Evolutionary conservation across 2,888 invertebrate species (phyloP).

Genomic region (Epirrhoe alternata): DNA sequence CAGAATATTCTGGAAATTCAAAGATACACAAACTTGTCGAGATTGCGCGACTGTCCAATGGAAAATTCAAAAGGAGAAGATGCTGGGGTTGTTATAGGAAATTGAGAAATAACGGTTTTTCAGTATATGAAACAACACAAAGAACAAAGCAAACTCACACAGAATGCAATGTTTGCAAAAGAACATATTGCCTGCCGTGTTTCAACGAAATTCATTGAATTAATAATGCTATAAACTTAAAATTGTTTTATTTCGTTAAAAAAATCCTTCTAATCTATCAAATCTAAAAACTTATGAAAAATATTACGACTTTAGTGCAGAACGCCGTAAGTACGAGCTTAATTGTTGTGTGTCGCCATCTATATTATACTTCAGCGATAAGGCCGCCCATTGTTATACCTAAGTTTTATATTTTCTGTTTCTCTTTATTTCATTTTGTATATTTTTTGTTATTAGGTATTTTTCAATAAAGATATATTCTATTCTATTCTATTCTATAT

Average conservation of each 20-base stretch:
- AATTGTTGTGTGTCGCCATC: too few relatives aligned
- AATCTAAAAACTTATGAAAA: too few relatives aligned
- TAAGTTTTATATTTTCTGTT: too few relatives aligned
- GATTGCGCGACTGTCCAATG: not conserved
- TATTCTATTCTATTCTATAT: too few relatives aligned
- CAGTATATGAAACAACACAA: not conserved
- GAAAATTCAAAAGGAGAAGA: not conserved
- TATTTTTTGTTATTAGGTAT: too few relatives aligned
- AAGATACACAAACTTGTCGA: not conserved
- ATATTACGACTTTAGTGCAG: too few relatives aligned
- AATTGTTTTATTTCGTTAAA: not conserved
- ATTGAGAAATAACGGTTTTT: not conserved
- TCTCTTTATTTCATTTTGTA: too few relatives aligned
- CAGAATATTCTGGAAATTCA: not conserved
- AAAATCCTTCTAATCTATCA: too few relatives aligned
- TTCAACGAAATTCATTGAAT: not conserved
- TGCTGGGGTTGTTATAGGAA: slow-evolving; percentile 1
- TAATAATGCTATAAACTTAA: not conserved
- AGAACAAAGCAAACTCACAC: not conserved
- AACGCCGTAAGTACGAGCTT: too few relatives aligned
- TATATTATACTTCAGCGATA: too few relatives aligned
- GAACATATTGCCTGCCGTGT: not conserved
- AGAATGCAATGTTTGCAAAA: slow-evolving; percentile 3
- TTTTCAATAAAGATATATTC: too few relatives aligned
- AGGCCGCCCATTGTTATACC: too few relatives aligned